Percentiles rank a stretch among this genome's conserved stretches.
Evolutionary conservation across 2,888 invertebrate genomes (phyloP).

Genomic region (Hydriomena furcata): DNA sequence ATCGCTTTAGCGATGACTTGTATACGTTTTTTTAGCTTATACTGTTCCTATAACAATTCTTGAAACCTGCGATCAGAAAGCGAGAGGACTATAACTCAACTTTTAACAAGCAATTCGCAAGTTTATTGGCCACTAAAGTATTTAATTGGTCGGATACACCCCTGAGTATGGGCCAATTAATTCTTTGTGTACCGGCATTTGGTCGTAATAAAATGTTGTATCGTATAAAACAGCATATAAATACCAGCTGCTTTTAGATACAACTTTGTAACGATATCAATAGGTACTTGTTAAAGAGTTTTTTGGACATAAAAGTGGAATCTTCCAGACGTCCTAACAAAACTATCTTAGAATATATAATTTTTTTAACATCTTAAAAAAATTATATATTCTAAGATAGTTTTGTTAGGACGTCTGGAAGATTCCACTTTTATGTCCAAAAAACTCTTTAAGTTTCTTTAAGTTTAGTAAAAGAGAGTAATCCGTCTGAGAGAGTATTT

Average conservation of each 20-base stretch:
- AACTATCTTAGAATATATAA: no score
- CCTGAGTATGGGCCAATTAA: slow-evolving; percentile 55
- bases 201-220: slow-evolving; percentile 41
- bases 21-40: no score
- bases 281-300: neutral
- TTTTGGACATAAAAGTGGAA: no score
- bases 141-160: slow-evolving; percentile 63
- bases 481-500: no score
- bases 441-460: no score
- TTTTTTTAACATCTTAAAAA: no score
- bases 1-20: no score
- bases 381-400: no score
- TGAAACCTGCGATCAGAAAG: slow-evolving; percentile 37
- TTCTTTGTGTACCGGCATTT: slow-evolving; percentile 45
- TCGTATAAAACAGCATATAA: slow-evolving; percentile 43
- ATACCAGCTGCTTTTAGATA: slow-evolving; percentile 36
- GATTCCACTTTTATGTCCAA: no score
- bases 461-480: no score
- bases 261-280: slow-evolving; percentile 14
- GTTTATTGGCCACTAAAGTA: slow-evolving; percentile 60
- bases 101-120: slow-evolving; percentile 60
- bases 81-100: slow-evolving; percentile 48
- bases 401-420: no score
- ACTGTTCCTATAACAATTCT: neutral
- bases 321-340: no score